phyloP scores from a whole-genome alignment of 1,140 invertebrate genomes.

The Triops longicaudatus region DNA sequence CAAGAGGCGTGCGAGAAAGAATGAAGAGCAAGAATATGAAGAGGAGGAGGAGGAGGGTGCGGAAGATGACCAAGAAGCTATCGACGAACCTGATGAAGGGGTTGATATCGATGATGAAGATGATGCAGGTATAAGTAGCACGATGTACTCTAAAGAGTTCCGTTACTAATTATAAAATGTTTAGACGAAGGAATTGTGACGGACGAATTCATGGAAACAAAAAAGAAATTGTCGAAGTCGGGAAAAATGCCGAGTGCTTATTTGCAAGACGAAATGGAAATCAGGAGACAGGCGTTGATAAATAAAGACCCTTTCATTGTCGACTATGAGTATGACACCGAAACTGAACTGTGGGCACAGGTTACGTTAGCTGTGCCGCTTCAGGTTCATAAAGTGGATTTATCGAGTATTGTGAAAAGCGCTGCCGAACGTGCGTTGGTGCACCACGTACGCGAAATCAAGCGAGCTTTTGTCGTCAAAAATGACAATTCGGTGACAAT shows the following conservation, averaged over 20 bases:
- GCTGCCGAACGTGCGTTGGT: slow-evolving; percentile 66
- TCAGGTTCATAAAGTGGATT: slow-evolving; percentile 49
- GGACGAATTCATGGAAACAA: not conserved
- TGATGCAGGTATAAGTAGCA: slow-evolving; percentile 33
- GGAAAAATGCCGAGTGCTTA: not conserved
- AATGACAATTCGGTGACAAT: slow-evolving; percentile 48
- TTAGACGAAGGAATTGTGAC: slow-evolving; percentile 1
- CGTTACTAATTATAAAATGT: not conserved
- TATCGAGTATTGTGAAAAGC: slow-evolving; percentile 65
- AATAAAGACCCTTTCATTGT: slow-evolving; percentile 43
- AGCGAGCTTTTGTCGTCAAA: slow-evolving; percentile 62
- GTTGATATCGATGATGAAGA: slow-evolving; percentile 34
- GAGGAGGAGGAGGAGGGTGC: not conserved
- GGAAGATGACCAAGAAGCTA: slow-evolving; percentile 38
- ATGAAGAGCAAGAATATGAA: slow-evolving; percentile 28
- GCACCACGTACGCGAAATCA: slow-evolving; percentile 70
- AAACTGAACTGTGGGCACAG: slow-evolving; percentile 63
- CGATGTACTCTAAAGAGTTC: not conserved
- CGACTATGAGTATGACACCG: slow-evolving; percentile 66
- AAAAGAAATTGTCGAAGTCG: not conserved
- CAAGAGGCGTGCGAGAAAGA: not conserved
- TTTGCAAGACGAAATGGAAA: slow-evolving; percentile 26
- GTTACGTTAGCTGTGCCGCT: slow-evolving; percentile 55
- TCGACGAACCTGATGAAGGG: slow-evolving; percentile 38
- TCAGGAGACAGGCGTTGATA: slow-evolving; percentile 31